These are phyloP conservation scores for Teleogryllus oceanicus DNA, from an alignment of 2,888 invertebrate genomes.

Conservation along the genomic window DNA sequence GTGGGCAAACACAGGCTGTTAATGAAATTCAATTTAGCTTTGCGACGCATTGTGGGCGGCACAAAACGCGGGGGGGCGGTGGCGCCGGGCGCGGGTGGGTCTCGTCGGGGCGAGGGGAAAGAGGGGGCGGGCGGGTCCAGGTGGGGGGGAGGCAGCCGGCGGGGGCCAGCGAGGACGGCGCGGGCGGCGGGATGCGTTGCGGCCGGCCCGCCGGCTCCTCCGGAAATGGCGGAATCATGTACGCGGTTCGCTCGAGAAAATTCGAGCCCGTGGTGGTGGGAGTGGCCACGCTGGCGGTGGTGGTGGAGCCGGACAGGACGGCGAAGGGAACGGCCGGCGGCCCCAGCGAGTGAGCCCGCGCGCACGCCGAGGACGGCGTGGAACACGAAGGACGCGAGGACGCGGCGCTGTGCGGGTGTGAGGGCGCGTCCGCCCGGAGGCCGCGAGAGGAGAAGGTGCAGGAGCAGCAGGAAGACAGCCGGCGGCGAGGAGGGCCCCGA, in stretches of 20 bases:
- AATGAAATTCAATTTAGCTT: not conserved
- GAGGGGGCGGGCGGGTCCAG: not conserved
- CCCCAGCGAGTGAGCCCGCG: too few relatives aligned
- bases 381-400: too few relatives aligned
- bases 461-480: too few relatives aligned
- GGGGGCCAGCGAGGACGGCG: not conserved
- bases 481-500: too few relatives aligned
- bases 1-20: not conserved
- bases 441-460: too few relatives aligned
- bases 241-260: not conserved
- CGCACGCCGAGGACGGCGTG: too few relatives aligned
- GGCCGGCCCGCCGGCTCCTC: not conserved
- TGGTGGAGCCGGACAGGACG: not conserved
- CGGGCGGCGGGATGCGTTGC: not conserved
- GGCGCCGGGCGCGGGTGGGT: not conserved
- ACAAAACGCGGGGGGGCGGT: not conserved
- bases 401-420: too few relatives aligned
- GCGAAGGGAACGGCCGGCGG: too few relatives aligned
- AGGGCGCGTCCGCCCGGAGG: too few relatives aligned
- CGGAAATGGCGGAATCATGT: constrained; percentile 7
- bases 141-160: too few relatives aligned
- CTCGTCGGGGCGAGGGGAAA: not conserved
- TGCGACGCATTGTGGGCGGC: constrained; percentile 5
- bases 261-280: not conserved
- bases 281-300: not conserved